Conservation (phyloP, 2,113 vertebrate species). For the Trachemys scripta region DNA sequence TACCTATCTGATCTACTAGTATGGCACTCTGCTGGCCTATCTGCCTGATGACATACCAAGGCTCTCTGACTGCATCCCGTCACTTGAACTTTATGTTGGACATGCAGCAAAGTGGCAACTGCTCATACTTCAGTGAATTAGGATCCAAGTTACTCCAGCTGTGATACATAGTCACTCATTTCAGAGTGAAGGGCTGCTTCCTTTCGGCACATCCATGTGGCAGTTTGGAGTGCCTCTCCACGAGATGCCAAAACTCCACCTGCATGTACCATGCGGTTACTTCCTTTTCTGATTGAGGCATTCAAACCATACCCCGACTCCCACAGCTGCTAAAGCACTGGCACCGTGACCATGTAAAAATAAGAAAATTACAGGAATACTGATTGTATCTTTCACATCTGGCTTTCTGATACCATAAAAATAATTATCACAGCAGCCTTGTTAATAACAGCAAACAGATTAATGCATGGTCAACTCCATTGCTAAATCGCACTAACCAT, state of each 20-base stretch:
- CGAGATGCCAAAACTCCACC: neutral
- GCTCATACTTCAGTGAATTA: neutral
- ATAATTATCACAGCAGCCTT: neutral
- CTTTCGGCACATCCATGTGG: neutral
- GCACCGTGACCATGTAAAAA: neutral
- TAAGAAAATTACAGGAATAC: neutral
- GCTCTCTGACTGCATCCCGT: neutral
- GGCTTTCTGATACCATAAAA: constrained; percentile 21
- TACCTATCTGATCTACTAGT: neutral
- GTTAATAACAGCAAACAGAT: constrained; percentile 36
- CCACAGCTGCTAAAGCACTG: neutral
- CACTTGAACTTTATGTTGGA: neutral
- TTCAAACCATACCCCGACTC: neutral
- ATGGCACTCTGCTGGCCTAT: neutral
- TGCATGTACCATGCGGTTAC: neutral
- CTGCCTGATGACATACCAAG: neutral
- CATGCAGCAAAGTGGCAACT: neutral
- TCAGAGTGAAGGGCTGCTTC: neutral
- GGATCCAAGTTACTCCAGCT: neutral
- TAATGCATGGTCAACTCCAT: constrained; percentile 19
- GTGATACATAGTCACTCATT: neutral
- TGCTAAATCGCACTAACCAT: constrained; percentile 29
- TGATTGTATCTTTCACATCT: constrained; percentile 10
- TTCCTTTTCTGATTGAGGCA: neutral
- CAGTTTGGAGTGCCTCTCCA: neutral